Percentiles rank a stretch among this genome's conserved stretches.
phyloP scores from a whole-genome alignment of 2,113 vertebrate genomes.

The Bubo bubo region DNA sequence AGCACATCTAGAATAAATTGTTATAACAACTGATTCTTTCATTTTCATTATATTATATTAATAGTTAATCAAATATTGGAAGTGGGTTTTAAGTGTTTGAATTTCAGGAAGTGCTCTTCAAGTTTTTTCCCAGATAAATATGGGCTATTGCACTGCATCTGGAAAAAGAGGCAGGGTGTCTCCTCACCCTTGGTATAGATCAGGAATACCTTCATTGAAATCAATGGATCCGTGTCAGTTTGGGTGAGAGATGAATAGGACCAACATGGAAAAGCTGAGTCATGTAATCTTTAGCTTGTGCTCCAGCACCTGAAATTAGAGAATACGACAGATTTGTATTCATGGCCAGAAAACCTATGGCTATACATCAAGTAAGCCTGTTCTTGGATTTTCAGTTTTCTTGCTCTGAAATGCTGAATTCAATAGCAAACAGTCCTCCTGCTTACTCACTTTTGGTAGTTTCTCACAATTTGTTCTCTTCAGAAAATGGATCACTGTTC shows the following conservation, averaged over 20 bases:
- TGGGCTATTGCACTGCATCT: background rate
- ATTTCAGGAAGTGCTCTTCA: background rate
- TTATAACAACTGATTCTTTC: background rate
- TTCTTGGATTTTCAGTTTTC: background rate
- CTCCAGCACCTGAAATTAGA: background rate
- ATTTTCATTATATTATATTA: background rate
- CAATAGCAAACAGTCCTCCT: background rate
- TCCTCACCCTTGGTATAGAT: background rate
- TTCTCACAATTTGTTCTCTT: background rate
- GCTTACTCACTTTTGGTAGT: background rate
- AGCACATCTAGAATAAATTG: background rate
- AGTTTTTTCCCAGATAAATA: background rate
- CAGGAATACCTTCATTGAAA: background rate
- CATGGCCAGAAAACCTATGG: background rate
- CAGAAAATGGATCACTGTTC: background rate
- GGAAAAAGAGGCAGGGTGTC: background rate
- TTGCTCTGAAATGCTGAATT: background rate
- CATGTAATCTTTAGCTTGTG: background rate
- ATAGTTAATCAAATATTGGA: background rate
- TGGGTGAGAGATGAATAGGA: background rate
- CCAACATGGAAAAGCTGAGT: background rate
- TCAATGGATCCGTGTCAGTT: background rate
- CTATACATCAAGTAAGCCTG: background rate
- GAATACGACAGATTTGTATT: background rate
- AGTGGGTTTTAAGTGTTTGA: background rate